These are phyloP conservation scores for Zootoca vivipara DNA, from an alignment of 2,113 vertebrate genomes.

Conservation along the genomic window DNA sequence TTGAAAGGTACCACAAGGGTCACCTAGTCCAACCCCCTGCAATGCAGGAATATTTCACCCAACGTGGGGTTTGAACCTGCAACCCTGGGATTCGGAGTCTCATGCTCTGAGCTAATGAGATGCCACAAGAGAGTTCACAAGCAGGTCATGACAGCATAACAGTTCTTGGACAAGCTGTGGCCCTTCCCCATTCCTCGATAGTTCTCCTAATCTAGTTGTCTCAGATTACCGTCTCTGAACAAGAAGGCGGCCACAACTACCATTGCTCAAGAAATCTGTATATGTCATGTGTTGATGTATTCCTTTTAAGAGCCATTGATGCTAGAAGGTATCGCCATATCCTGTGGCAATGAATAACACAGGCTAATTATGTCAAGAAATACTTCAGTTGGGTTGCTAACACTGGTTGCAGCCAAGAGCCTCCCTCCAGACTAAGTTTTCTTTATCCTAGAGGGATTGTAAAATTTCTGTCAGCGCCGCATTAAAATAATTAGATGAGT, in stretches of 20 bases:
- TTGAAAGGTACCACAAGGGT: too few species aligned
- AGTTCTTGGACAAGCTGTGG: not conserved
- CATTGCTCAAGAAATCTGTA: not conserved
- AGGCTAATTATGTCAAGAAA: not conserved
- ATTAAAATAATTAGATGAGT: slow-evolving; percentile 18
- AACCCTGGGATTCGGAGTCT: too few species aligned
- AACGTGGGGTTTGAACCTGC: too few species aligned
- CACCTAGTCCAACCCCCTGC: too few species aligned
- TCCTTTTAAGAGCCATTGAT: not conserved
- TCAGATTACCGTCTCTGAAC: not conserved
- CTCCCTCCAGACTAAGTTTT: not conserved
- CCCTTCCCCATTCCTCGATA: not conserved
- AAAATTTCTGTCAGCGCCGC: not conserved
- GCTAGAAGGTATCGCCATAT: not conserved
- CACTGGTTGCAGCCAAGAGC: not conserved
- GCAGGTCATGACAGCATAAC: not conserved
- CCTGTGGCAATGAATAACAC: not conserved
- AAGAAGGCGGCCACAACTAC: not conserved
- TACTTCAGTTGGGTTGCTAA: not conserved
- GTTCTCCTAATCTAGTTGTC: not conserved
- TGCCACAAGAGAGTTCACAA: not conserved
- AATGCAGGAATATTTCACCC: too few species aligned
- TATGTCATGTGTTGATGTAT: not conserved
- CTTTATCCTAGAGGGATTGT: not conserved
- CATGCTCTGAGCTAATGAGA: too few species aligned